Evolutionary conservation across 1,140 invertebrate genomes (phyloP), one percentile per base, ranked within the genome.

Genomic region (Drosophila burlai): DNA sequence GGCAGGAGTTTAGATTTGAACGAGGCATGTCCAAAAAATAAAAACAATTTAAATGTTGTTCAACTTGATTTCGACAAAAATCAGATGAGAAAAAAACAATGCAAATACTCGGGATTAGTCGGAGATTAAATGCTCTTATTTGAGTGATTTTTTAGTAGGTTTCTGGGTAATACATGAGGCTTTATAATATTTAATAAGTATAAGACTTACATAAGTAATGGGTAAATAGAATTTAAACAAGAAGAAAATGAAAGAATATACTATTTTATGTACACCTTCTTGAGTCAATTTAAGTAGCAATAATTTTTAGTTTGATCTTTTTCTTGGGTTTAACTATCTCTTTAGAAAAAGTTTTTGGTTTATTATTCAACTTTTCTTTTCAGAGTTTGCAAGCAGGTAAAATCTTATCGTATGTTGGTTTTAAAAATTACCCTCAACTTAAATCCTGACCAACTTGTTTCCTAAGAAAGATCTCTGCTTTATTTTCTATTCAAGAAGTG

Each of bases 1-100:
- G 65, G 67, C 79, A 76, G 80, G 81, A 61, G 69, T 67, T 73
- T 73, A 61, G 69, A 42, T 59, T 61, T 45, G 31, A 73, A 38
- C 69, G 69, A 73, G 69, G 38, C 69, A 73, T 73, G 69, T 61
- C 69, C 69, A 52, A 73, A 72, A 54, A 69, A 73, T 60, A 50
- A 21, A 60, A 73, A 73, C 55, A 73, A 61, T 73, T 73, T 76
- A 76, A 57, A 52, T 43, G 67, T 50, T 59, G 72, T 47, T 52
- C 45, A 65, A 59, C 61, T 54, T 66, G 72, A 65, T 66, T 75
- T 66, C 11, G 34, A 13, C 26, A 29, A 38, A 36, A 55, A 55
- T 24, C 15, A 1, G 8, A 8, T 2, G 15, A 38, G 38, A 31
- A 49, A 43, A 26, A 50, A 31, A 24, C 38, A 34, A 26, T 59